Evolutionary conservation across 2,113 vertebrate species (phyloP).

Genomic region (Labrus mixtus): DNA sequence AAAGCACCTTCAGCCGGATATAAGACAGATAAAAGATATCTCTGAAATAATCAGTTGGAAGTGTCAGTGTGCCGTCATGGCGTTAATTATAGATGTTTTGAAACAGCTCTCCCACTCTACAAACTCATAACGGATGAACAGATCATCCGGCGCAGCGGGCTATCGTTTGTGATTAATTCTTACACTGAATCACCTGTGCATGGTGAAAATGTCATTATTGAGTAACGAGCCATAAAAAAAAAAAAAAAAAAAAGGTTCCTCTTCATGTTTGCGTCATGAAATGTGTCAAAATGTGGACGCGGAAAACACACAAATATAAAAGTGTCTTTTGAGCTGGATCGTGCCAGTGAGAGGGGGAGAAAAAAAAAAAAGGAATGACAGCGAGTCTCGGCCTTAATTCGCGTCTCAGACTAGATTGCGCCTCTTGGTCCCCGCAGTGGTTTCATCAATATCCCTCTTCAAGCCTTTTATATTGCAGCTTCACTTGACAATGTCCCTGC

Average conservation of each 20-base stretch:
- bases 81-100: constrained; percentile 35
- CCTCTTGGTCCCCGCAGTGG: constrained; percentile 21
- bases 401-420: constrained; percentile 10
- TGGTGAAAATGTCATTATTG: constrained; percentile 17
- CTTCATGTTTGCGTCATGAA: too few relatives aligned
- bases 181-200: constrained; percentile 45
- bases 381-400: constrained; percentile 18
- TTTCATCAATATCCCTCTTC: constrained; percentile 55
- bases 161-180: constrained; percentile 34
- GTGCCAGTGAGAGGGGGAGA: neutral
- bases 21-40: too few relatives aligned
- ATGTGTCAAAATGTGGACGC: neutral
- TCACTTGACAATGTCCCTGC: constrained; percentile 41
- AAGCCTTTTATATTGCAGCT: constrained; percentile 52
- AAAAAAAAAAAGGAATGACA: constrained; percentile 2
- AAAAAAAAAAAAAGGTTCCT: too few relatives aligned
- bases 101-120: constrained; percentile 34
- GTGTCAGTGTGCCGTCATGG: neutral
- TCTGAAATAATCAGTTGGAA: neutral
- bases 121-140: neutral
- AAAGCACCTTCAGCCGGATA: too few relatives aligned
- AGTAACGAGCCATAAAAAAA: constrained; percentile 11
- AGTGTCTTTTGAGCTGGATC: constrained; percentile 6
- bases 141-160: neutral
- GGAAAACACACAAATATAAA: neutral